phyloP scores from a whole-genome alignment of 2,113 vertebrate genomes.

The Bos javanicus region DNA sequence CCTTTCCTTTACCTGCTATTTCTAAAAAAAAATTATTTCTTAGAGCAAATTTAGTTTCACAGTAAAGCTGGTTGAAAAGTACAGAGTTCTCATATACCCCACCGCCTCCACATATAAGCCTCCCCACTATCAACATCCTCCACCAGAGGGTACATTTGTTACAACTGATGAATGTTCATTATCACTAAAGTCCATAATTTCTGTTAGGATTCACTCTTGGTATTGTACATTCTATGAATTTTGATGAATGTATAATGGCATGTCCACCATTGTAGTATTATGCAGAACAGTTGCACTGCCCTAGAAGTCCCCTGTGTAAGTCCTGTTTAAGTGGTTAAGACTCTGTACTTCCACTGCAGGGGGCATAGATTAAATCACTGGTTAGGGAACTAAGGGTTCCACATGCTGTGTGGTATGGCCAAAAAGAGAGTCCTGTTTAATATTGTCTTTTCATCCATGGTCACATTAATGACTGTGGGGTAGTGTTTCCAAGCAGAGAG shows the following conservation, averaged over 20 bases:
- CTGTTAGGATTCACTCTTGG: not conserved
- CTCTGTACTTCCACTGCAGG: fast-evolving
- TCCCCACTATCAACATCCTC: not conserved
- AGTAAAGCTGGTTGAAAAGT: not conserved
- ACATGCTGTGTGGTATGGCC: not conserved
- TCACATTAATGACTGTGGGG: not conserved
- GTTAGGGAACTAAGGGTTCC: not conserved
- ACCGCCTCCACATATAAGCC: too few relatives aligned
- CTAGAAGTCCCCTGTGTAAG: not conserved
- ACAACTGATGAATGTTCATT: not conserved
- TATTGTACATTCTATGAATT: not conserved
- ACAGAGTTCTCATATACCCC: not conserved
- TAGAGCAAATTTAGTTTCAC: not conserved
- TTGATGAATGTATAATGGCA: not conserved
- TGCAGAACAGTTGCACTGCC: not conserved
- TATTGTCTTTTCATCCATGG: not conserved
- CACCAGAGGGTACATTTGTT: not conserved
- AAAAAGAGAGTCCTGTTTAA: not conserved
- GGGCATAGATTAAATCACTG: not conserved
- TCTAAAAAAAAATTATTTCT: not conserved
- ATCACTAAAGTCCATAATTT: not conserved
- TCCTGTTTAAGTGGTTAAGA: not conserved
- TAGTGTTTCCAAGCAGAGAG: not conserved
- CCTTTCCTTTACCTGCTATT: not conserved
- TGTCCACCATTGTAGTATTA: not conserved